These are phyloP conservation scores for Aromia moschata DNA, from an alignment of 2,888 invertebrate genomes.

Conservation along the genomic window DNA sequence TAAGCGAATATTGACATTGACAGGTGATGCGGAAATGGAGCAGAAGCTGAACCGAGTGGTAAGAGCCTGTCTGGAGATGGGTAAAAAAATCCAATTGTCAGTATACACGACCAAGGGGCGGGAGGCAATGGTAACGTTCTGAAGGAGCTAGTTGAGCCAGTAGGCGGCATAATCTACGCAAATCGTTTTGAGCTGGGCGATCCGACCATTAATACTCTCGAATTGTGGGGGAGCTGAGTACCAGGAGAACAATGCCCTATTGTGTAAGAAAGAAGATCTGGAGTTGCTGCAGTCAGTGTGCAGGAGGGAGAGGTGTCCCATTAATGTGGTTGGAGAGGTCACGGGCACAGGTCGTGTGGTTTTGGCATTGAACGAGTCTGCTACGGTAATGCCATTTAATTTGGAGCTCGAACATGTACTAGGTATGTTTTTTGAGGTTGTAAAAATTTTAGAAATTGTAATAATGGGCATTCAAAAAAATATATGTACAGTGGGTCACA, in stretches of 20 bases:
- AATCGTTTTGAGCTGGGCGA: slow-evolving; percentile 91
- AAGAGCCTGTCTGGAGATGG: slow-evolving; percentile 88
- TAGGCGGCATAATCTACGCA: slow-evolving; percentile 90
- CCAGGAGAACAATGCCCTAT: slow-evolving; percentile 93
- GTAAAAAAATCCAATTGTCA: slow-evolving; percentile 85
- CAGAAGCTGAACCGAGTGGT: slow-evolving; percentile 95
- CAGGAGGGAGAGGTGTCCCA: slow-evolving; percentile 85
- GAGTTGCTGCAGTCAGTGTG: slow-evolving; percentile 76
- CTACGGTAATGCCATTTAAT: slow-evolving; percentile 79
- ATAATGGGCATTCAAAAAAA: no score
- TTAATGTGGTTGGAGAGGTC: slow-evolving; percentile 92
- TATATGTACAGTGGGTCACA: no score
- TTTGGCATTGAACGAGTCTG: slow-evolving; percentile 73
- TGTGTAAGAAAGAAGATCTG: slow-evolving; percentile 77
- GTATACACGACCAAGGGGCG: slow-evolving; percentile 99
- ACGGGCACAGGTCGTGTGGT: slow-evolving; percentile 81
- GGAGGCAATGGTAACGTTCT: slow-evolving; percentile 98
- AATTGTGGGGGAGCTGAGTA: slow-evolving; percentile 99
- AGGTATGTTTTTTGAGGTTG: no score
- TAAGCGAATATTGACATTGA: background rate
- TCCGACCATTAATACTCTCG: slow-evolving; percentile 90
- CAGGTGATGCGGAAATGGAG: slow-evolving; percentile 96
- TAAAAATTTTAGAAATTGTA: no score
- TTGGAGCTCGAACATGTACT: slow-evolving; percentile 88
- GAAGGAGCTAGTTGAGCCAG: slow-evolving; percentile 95